Base-by-base conservation (phyloP, 2,888 invertebrate species). In the Dynastes hyllus region DNA sequence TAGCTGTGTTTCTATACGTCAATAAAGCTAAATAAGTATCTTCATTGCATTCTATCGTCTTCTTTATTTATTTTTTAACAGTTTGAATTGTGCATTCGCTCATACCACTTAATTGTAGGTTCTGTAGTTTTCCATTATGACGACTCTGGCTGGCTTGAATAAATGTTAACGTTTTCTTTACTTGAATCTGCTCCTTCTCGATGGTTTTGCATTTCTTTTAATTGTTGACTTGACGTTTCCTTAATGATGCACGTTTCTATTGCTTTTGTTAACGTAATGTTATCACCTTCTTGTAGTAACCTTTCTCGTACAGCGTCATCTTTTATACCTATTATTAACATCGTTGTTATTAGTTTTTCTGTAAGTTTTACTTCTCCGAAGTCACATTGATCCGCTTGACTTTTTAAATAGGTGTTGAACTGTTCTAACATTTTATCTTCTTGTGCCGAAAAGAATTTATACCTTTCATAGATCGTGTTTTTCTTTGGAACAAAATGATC, bases 311-410 rank as follows among this genome's bases (percentile, higher is more conserved):
- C 37, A 22, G 61, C 78, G 3, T 78, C 78, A 61, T 73, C 61
- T 29, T 71, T 78, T 71, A 73, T 45, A 9, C 73, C 78, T 29
- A 50, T 50, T 58, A 78, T 78, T 71, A 78, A 32, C 61, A 78
- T 58, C 9, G 63, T 71, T 58, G 71, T 78, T 13, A 61, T 71
- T 40, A 78, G 50, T 29, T 58, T 61, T 27, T 73, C 32, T 70
- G 51, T 78, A 13, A 61, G 22, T 8, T 29, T 40, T 71, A 22
- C 27, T 27, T 78, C 78, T 9, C 50, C 29, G 32, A 78, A 78
- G 45, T 71, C 78, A 71, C 71, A 78, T 27, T 73, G 27, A 29
- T 61, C 27, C 16, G 78, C 73, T 78, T 63, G 69, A 71, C 71
- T 71, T 71, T 78, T 78, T 63, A 61, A 27, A 37, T 29, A 40